Evolutionary conservation across 1,140 invertebrate species (phyloP), one percentile per base, ranked within the genome.

Genomic region (Elysia chlorotica): DNA sequence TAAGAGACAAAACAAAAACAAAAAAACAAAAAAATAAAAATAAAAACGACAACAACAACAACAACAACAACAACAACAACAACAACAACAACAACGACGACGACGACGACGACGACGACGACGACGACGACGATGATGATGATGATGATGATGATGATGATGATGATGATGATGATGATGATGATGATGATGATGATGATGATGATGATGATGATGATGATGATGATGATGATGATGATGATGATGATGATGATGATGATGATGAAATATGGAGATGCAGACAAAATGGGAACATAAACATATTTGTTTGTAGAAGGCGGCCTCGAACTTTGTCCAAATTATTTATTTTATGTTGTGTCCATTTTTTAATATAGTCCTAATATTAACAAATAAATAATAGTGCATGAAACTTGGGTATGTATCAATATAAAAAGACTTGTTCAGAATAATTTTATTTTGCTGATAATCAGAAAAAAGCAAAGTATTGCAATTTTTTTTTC

Each of bases 191-290:
- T 38, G 30, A 1, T 3, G 38, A 53, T 21, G 5, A 31, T 5
- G 38, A 65, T 6, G 41, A 10, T 25, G 21, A 30, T 17, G 30
- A 54, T 63, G 1, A 56, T 23, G 35, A n/a, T 30, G 21, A 57
- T 14, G 36, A 35, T 57, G 25, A 68, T 37, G 53, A 61, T 14
- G 33, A 61, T 35, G 68, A 61, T 61, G 53, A 61, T 35, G 54
- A 33, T 3, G 10, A 61, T 35, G 54, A 61, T 33, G 68, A 61
- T 10, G 23, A n/a, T 61, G 68, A 57, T 36, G 35, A 30, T n/a
- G n/a, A 65, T 1, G 62, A 33, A 0, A 10, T 31, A 17, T 14
- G 28, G 14, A 5, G n/a, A 2, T 28, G 5, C 14, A 4, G 4
- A 65, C 0, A 1, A 35, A 65, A 65, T 25, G 19, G 23, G 17